Base-by-base conservation (phyloP, 2,888 invertebrate genomes). In the Hemaris fuciformis region DNA sequence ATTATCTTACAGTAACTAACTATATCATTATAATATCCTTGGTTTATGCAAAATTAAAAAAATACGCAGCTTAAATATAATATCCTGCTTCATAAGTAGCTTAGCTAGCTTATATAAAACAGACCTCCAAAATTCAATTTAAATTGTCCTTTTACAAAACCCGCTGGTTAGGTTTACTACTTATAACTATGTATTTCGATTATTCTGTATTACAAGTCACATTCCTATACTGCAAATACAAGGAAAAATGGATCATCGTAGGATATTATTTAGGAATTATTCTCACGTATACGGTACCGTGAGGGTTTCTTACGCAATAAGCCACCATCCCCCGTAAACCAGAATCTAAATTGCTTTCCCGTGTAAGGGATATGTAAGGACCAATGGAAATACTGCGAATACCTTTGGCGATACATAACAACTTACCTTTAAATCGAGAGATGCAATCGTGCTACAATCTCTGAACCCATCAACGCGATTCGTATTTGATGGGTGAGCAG, bases 401-500 rank as follows among this genome's bases (percentile, higher is more conserved):
- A 53, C 53, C 18, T 53, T 25, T 15, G 53, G 45, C 18, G 53
- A 31, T 31, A 27, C 53, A 53, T 45, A n/a, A n/a, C n/a, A n/a
- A n/a, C n/a, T n/a, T n/a, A n/a, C n/a, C n/a, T 53, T 10, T 31
- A 31, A 53, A 53, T 31, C 53, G 53, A 53, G 31, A 53, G 53
- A 31, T 53, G 53, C 27, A 53, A 53, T 53, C 53, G n/a, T 1
- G n/a, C 25, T 25, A 48, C 27, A 53, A 31, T 53, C 27, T 31
- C 27, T 5, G 53, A 27, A 27, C 27, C 59, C 59, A 59, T 53
- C 60, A 48, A 60, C 25, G 38, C 41, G 41, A 53, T 53, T 23
- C 18, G 58, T 58, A 15, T 20, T 60, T 60, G 23, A 53, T 53
- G 60, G 60, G 60, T 41, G 27, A 27, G 38, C 53, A 53, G 59